Evolutionary conservation across 2,113 vertebrate genomes (phyloP).

Genomic region (Bagarius yarrelli): DNA sequence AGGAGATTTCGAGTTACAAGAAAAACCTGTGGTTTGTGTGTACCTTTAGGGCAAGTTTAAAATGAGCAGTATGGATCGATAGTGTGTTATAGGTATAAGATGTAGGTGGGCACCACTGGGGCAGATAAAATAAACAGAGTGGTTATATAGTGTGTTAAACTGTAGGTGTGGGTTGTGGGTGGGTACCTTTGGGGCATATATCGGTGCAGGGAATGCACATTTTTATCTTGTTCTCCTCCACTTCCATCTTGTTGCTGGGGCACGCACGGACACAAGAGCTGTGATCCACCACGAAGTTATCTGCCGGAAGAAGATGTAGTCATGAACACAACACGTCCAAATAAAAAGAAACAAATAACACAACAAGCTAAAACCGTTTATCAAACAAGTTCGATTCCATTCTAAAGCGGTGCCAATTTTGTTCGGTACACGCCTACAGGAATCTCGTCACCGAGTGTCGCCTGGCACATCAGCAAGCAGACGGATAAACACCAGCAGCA

Average conservation of each 20-base stretch:
- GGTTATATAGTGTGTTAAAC: not conserved
- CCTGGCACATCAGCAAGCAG: not conserved
- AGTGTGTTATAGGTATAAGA: not conserved
- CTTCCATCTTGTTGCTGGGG: slow-evolving; percentile 96
- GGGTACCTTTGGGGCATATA: slow-evolving; percentile 94
- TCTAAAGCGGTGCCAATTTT: not conserved
- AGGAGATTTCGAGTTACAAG: not conserved
- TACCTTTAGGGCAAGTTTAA: not conserved
- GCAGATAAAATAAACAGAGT: not conserved
- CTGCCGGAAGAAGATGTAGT: slow-evolving; percentile 62
- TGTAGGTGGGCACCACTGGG: not conserved
- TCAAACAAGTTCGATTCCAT: not conserved
- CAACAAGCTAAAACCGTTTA: not conserved
- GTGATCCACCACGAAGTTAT: slow-evolving; percentile 98
- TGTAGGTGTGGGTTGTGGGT: not conserved
- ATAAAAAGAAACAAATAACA: not conserved
- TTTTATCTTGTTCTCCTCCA: slow-evolving; percentile 95
- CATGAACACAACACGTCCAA: slow-evolving; percentile 1
- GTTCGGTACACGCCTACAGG: not conserved
- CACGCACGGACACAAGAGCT: slow-evolving; percentile 97
- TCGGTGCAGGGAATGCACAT: slow-evolving; percentile 97
- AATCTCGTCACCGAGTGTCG: not conserved
- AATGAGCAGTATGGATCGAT: too few relatives aligned
- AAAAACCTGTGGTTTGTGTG: not conserved
- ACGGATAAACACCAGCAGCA: not conserved